Base-by-base conservation (phyloP, 2,888 invertebrate species). In the Drosophila anceps region DNA sequence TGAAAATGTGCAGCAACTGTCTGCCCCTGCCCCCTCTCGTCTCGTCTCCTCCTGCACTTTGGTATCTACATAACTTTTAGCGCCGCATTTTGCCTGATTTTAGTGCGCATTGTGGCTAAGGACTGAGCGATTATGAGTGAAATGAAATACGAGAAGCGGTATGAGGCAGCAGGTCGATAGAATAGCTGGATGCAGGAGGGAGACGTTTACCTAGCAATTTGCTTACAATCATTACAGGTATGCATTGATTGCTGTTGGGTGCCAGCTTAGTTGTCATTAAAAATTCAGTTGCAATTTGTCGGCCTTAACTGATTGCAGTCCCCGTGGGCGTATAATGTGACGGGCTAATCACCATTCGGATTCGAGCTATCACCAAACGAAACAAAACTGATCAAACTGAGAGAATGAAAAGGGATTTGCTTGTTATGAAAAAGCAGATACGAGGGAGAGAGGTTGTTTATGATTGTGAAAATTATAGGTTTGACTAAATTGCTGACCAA, bases 251-350 rank as follows among this genome's bases (percentile, higher is more conserved):
- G 69, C 15, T 35, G 54, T n/a, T 7, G 54, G 43, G 2, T 43
- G 60, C 48, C 66, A 76, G 50, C 54, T 83, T 70, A 66, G 64
- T 63, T 78, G 72, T 75, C 72, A 84, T 70, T 74, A 73, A 58
- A 86, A 88, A 83, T 88, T 74, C 88, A 73, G 77, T 74, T 82
- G 77, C 86, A 88, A 85, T 86, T 84, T 78, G 81, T 81, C 61
- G 71, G 50, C 20, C 64, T 54, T 58, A 64, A 50, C 80, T 58
- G 80, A 65, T 74, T 65, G 64, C 62, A 73, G 44, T 24, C 24
- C 31, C n/a, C 31, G 37, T 35, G 54, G 31, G 31, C 51, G 39
- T 65, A 10, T 51, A 60, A 50, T 64, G 35, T 33, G 65, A 43
- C 33, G 15, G 35, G 41, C 24, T 66, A 72, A 77, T 71, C 64